Evolutionary conservation across 2,113 vertebrate genomes (phyloP).

Genomic region (Panthera uncia): DNA sequence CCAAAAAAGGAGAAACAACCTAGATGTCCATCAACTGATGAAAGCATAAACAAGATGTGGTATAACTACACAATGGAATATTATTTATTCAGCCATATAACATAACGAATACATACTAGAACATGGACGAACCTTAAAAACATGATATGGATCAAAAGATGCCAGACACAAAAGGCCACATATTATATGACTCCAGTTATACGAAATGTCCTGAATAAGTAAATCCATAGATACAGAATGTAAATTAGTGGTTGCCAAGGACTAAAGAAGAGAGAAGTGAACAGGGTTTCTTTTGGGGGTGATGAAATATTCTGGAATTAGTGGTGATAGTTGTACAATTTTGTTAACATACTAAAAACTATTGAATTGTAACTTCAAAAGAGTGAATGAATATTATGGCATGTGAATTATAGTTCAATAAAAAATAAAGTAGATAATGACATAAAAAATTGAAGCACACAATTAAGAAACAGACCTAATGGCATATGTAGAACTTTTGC

Average conservation of each 20-base stretch:
- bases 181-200: neutral
- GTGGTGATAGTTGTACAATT: neutral
- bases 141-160: neutral
- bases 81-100: neutral
- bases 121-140: neutral
- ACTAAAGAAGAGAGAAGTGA: neutral
- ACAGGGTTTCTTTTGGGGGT: neutral
- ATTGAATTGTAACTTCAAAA: neutral
- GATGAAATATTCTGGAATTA: slow-evolving; percentile 5
- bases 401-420: neutral
- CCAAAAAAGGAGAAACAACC: neutral
- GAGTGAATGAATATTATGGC: neutral
- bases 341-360: neutral
- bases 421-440: neutral
- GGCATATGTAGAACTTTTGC: neutral
- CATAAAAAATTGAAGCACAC: neutral
- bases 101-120: neutral
- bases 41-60: neutral
- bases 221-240: neutral
- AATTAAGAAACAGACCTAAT: neutral
- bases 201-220: neutral
- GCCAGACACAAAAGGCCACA: neutral
- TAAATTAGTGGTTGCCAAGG: neutral
- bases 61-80: neutral
- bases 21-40: neutral